Evolutionary conservation across 35 echinoderm and acorn worm species (phyloP).

Genomic region (Ophiothrix spiculata): DNA sequence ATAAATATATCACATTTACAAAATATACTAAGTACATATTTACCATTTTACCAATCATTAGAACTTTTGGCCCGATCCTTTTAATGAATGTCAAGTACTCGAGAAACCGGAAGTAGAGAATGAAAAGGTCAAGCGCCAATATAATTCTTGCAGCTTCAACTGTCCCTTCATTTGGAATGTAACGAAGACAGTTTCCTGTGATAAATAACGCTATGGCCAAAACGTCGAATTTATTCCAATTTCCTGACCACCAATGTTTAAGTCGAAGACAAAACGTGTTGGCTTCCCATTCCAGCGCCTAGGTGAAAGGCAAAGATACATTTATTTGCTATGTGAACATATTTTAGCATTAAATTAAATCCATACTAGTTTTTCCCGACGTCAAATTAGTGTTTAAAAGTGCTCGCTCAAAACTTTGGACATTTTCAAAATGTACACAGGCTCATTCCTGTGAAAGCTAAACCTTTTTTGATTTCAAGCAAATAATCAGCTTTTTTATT

Average conservation of each 20-base stretch:
- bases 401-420: too few relatives aligned
- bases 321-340: too few relatives aligned
- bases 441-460: too few relatives aligned
- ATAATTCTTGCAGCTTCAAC: not conserved
- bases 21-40: too few relatives aligned
- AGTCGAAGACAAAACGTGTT: not conserved
- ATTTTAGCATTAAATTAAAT: too few relatives aligned
- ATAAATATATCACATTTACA: too few relatives aligned
- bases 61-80: not conserved
- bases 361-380: too few relatives aligned
- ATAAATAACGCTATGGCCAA: not conserved
- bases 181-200: not conserved
- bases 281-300: not conserved
- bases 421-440: too few relatives aligned
- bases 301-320: too few relatives aligned
- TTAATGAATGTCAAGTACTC: not conserved
- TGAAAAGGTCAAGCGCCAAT: not conserved
- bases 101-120: not conserved
- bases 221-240: not conserved
- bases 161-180: not conserved
- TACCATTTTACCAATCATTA: not conserved
- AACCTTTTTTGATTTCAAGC: too few relatives aligned
- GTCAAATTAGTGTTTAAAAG: too few relatives aligned
- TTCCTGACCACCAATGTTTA: not conserved
- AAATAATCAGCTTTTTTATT: too few relatives aligned